Conservation (phyloP, 2,888 invertebrate genomes). For the Aradus depressus region DNA sequence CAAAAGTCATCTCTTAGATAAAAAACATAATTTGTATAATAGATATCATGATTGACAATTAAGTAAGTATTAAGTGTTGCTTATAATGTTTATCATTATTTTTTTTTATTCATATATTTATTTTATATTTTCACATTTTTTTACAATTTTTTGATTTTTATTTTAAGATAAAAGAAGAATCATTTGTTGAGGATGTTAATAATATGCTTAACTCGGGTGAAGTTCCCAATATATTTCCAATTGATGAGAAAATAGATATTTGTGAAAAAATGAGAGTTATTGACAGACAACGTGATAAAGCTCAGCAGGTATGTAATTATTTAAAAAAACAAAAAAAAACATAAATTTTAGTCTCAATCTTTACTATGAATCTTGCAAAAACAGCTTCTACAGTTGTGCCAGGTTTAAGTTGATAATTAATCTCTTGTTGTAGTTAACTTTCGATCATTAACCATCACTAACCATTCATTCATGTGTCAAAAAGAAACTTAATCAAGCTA, state of each 20-base stretch:
- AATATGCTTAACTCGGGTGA: constrained; percentile 88
- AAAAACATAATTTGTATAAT: background rate
- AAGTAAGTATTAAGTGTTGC: background rate
- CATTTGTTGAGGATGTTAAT: constrained; percentile 84
- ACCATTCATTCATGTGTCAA: too few species aligned
- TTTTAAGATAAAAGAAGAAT: constrained; percentile 68
- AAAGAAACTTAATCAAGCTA: too few species aligned
- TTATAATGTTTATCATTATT: too few species aligned
- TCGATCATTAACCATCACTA: too few species aligned
- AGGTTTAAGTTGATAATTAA: too few species aligned
- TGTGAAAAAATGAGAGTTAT: constrained; percentile 83
- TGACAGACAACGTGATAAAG: constrained; percentile 77
- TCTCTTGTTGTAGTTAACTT: too few species aligned
- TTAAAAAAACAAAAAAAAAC: background rate
- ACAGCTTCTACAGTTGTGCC: too few species aligned
- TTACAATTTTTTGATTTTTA: background rate
- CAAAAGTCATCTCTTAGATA: background rate
- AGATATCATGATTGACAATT: background rate
- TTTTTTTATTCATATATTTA: too few species aligned
- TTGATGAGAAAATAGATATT: constrained; percentile 79
- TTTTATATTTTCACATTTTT: background rate
- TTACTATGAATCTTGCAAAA: too few species aligned
- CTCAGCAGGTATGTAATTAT: constrained; percentile 46
- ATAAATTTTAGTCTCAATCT: too few species aligned
- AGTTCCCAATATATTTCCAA: constrained; percentile 77